Base-by-base conservation (phyloP, 2,113 vertebrate genomes). In the Vireo altiloquus region DNA sequence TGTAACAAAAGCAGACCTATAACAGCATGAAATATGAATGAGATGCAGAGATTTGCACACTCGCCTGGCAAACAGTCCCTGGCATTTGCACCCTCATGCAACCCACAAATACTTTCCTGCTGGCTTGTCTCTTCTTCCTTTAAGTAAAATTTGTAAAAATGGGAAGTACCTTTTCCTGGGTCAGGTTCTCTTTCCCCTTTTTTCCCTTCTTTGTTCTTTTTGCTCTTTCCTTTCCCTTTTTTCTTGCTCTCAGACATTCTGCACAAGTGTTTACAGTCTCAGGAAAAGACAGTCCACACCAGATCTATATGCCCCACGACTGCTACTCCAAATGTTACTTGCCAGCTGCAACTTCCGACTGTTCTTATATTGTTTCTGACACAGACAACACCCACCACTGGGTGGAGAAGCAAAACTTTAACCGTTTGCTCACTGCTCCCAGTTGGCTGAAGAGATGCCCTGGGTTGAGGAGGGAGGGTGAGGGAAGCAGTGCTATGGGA, bases 231-330 rank as follows among this genome's bases (percentile, higher is more conserved):
- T 95, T 97, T 98, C 96, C 97, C 97, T 90, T 96, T 98, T 96
- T 96, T 98, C 94, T 97, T 97, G 97, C 30, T 95, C 96, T 98
- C 97, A 25, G 98, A 96, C 98, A 98, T 98, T 92, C 96, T 98
- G 97, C 87, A 91, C 90, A 42, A 96, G 83, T 95, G 95, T 94
- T 97, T 96, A 96, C 86, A 94, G 95, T 92, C 93, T 96, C 93
- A 42, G 88, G 82, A 96, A 95, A 96, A 91, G 92, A 82, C 79
- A 95, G 82, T 93, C 92, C 95, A 96, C 95, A 91, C 91, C 89
- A 97, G 93, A 94, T 87, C 92, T 94, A 96, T 96, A 96, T 96
- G 90, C 95, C 94, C 95, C 94, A 96, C 35, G 44, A 96, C 89
- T 90, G 91, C 92, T 95, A 97, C 88, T 96, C 95, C 85, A 96